Evolutionary conservation across 2,797 vertebrate genomes (phyloP), one percentile per base, ranked within the genome.

Genomic region (Lepidocolaptes lacrymiger): DNA sequence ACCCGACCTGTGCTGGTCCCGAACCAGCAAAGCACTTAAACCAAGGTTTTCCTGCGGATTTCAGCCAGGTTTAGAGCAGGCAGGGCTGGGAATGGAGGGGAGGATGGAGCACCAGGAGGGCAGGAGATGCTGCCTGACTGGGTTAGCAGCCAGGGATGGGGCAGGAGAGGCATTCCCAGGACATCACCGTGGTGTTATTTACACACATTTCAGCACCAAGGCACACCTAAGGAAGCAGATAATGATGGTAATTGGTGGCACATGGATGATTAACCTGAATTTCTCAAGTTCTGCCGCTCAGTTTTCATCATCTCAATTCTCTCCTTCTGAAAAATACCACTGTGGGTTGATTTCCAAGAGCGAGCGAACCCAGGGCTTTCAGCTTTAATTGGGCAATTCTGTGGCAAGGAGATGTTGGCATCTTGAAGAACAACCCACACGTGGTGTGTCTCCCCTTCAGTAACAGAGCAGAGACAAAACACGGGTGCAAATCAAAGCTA

Each of bases 21-120:
- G 17, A 3, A 13, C 91, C 93, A 86, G 73, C 64, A 55, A 23
- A 80, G 84, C 76, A 22, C 76, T 83, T 28, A 37, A 18, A 23
- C 2, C 4, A 2, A 44, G 4, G 2, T 51, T 34, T 73, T 66
- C 69, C 59, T 30, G 51, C 0, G 1, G 84, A 15, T 89, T 37
- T 58, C 1, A 2, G 28, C n/a, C 37, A 1, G 79, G 54, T 36
- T 67, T 30, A 2, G 62, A 48, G 62, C 0, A 0, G 24, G 62
- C 49, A 34, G 46, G 72, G 34, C 27, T 27, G 34, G 20, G 20
- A 66, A 10, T 2, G 64, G 46, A 36, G 52, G 17, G 23, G 52
- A 64, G 72, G 67, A 9, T 19, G 85, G 3, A 19, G 24, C 66
- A 28, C 19, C 28, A 10, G 66, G 69, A 77, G 22, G 55, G 58